Conservation (phyloP, 2,888 invertebrate genomes). For the Folsomia manolachei region DNA sequence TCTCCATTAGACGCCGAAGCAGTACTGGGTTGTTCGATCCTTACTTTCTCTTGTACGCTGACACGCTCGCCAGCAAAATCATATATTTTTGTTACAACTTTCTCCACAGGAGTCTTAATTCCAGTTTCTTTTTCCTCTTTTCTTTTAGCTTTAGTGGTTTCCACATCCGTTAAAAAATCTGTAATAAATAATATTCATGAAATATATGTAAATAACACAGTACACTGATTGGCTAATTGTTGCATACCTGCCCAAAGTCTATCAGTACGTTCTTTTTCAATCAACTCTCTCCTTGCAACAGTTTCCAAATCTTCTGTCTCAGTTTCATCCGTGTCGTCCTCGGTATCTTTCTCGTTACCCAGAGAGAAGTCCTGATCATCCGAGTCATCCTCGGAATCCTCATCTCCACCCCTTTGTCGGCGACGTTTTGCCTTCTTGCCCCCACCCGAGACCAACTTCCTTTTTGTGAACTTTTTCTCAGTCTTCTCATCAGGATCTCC, state of each 20-base stretch:
- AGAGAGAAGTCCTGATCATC: conserved; percentile 13
- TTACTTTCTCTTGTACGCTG: conserved; percentile 57
- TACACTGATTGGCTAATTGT: no score
- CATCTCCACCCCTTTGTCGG: conserved; percentile 12
- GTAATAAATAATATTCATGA: background rate
- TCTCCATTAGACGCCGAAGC: background rate
- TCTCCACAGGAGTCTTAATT: conserved; percentile 14
- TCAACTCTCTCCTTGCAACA: conserved; percentile 24
- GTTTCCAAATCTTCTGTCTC: conserved; percentile 17
- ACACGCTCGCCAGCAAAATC: conserved; percentile 42
- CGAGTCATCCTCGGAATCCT: conserved; percentile 26
- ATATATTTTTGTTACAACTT: conserved; percentile 34
- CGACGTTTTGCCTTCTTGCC: conserved; percentile 6
- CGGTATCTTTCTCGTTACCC: background rate
- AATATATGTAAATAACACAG: background rate
- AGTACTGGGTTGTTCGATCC: background rate
- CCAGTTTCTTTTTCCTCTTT: conserved; percentile 21
- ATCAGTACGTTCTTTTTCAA: conserved; percentile 41
- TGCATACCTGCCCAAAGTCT: conserved; percentile 37
- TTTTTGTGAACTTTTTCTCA: background rate
- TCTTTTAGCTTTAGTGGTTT: conserved; percentile 25
- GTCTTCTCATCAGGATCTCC: conserved; percentile 19
- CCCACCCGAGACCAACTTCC: background rate
- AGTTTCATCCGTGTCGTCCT: conserved; percentile 1
- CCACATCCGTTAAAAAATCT: conserved; percentile 38